Evolutionary conservation across 1,140 invertebrate species (phyloP), one percentile per base, ranked within the genome.

Genomic region (Panulirus ornatus): DNA sequence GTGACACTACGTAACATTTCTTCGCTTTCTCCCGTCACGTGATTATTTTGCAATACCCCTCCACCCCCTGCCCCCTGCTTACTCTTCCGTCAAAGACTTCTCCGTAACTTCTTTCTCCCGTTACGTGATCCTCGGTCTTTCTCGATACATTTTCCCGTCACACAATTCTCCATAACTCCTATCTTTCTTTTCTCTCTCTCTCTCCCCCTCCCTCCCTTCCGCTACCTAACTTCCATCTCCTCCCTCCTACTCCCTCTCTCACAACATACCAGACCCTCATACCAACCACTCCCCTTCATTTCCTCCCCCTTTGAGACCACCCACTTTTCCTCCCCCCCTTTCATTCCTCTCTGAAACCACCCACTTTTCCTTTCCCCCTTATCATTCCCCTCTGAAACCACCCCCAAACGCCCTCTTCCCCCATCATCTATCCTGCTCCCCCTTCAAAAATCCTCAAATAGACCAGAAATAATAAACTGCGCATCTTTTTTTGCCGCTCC

Each of bases 401-500:
- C 51, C 19, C n/a, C 30, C n/a, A 9, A 14, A 6, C 58, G 8
- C 58, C 30, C 58, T 66, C n/a, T 63, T 5, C 22, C 58, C 22
- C 14, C 44, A 6, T 47, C 44, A 47, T 47, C 44, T 47, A 47
- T 14, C 44, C 44, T 47, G 36, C 73, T 14, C 47, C 44, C 73
- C 38, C 78, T 34, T 38, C 73, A 58, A 34, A 81, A 58, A 14
- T 58, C 22, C 78, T 3, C 40, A 40, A 75, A 42, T 75, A 75
- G 51, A 58, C 47, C 78, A 81, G 34, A 83, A 51, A 66, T 84
- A 70, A 84, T 22, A 54, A 34, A 84, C 70, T 84, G 82, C 63
- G 70, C 42, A 34, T 54, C 51, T 51, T 85, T 47, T 73, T 6
- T n/a, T 3, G 16, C 42, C 27, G 27, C n/a, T 75, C 19, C 19